phyloP scores from a whole-genome alignment of 2,797 vertebrate genomes.

The Tenualosa thibaudeaui region DNA sequence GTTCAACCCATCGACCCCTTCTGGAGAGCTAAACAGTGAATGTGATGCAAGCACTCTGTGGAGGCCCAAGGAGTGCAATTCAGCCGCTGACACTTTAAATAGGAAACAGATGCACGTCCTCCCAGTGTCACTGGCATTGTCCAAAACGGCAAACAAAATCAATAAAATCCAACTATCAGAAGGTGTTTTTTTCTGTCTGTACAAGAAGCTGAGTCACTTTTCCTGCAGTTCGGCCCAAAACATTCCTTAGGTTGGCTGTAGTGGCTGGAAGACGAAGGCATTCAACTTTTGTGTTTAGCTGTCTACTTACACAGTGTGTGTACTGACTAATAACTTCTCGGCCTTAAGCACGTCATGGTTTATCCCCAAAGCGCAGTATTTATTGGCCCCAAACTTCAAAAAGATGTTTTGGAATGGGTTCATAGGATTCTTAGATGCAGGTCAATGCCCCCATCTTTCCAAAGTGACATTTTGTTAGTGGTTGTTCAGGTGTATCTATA shows the following conservation, averaged over 20 bases:
- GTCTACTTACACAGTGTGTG: too few relatives aligned
- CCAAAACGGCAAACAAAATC: neutral
- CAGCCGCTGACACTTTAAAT: neutral
- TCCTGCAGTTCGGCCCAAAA: neutral
- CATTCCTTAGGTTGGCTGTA: neutral
- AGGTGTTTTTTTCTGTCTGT: neutral
- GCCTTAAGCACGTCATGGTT: too few relatives aligned
- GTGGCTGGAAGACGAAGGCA: neutral
- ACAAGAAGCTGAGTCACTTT: neutral
- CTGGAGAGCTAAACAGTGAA: neutral
- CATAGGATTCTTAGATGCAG: too few relatives aligned
- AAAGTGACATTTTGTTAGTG: too few relatives aligned
- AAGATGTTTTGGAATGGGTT: too few relatives aligned
- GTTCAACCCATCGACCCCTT: neutral
- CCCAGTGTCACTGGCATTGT: neutral
- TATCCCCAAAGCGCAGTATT: too few relatives aligned
- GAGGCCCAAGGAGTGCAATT: neutral
- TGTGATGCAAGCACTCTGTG: neutral
- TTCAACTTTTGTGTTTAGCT: too few relatives aligned
- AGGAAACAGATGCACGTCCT: slow-evolving; percentile 7
- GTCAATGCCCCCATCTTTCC: too few relatives aligned
- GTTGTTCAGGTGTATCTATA: too few relatives aligned
- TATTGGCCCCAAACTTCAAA: too few relatives aligned
- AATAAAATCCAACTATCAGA: neutral
- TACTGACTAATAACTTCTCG: too few relatives aligned